phyloP scores from a whole-genome alignment of 1,140 invertebrate genomes.

The Pantala flavescens region DNA sequence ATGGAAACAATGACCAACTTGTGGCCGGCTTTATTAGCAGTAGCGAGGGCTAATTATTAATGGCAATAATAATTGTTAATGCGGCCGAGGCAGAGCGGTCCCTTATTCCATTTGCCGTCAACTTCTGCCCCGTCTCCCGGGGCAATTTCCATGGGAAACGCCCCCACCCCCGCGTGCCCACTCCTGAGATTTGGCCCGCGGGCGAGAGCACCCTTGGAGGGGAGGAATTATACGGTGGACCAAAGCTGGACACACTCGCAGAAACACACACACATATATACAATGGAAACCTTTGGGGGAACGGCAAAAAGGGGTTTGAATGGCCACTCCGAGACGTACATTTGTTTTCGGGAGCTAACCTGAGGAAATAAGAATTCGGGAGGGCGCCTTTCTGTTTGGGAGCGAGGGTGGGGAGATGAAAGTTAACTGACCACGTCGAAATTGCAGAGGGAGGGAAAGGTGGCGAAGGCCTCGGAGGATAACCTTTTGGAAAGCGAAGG shows the following conservation, averaged over 20 bases:
- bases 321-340: neutral
- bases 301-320: neutral
- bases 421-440: conserved; percentile 8
- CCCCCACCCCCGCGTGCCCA: neutral
- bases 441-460: neutral
- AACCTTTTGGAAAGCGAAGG: no score
- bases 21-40: neutral
- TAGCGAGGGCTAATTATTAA: conserved; percentile 9
- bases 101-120: neutral
- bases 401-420: neutral
- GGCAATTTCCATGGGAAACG: neutral
- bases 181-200: neutral
- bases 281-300: neutral
- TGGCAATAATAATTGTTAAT: conserved; percentile 10
- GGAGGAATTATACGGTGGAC: conserved; percentile 8
- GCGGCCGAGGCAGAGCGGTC: neutral
- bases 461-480: neutral
- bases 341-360: neutral
- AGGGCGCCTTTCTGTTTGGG: neutral
- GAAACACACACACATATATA: neutral
- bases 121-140: neutral
- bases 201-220: neutral
- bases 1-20: conserved; percentile 9
- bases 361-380: conserved; percentile 4
- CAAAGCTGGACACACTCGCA: conserved; percentile 3